A percentile compares a stretch with the other conserved stretches of the same genome.
These are phyloP conservation scores for Apodemia zela DNA, from an alignment of 2,888 invertebrate genomes.

Conservation along the genomic window DNA sequence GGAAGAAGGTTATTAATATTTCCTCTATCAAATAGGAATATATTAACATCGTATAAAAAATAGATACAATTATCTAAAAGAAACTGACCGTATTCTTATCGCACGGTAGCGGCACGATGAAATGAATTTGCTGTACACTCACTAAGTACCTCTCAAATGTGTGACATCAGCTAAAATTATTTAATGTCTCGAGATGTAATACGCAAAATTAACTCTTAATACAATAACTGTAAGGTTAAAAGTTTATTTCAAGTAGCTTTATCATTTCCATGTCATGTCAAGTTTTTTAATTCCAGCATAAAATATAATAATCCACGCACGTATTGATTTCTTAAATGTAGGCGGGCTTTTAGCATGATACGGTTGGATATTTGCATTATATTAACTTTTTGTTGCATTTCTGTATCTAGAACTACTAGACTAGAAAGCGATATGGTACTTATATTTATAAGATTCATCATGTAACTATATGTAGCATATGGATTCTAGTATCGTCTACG, in stretches of 20 bases:
- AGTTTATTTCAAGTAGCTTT: background rate
- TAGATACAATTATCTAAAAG: constrained; percentile 12
- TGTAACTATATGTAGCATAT: background rate
- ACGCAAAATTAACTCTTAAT: background rate
- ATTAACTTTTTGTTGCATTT: constrained; percentile 8
- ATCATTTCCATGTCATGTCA: constrained; percentile 25
- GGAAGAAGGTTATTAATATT: constrained; percentile 20
- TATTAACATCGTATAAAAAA: constrained; percentile 12
- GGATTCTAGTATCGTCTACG: background rate
- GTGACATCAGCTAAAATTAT: constrained; percentile 27
- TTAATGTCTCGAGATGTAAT: constrained; percentile 15
- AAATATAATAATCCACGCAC: constrained; percentile 29
- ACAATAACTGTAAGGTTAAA: background rate
- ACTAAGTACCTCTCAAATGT: constrained; percentile 28
- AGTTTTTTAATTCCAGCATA: constrained; percentile 33
- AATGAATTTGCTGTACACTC: constrained; percentile 43
- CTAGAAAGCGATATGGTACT: background rate
- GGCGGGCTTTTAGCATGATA: constrained; percentile 23
- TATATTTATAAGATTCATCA: background rate
- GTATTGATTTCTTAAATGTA: constrained; percentile 24
- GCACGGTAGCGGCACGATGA: constrained; percentile 47
- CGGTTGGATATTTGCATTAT: constrained; percentile 9
- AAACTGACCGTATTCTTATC: constrained; percentile 27
- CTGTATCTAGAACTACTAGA: background rate
- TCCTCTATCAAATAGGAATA: constrained; percentile 18